phyloP scores from a whole-genome alignment of 2,113 vertebrate species.

The Phalacrocorax carbo region DNA sequence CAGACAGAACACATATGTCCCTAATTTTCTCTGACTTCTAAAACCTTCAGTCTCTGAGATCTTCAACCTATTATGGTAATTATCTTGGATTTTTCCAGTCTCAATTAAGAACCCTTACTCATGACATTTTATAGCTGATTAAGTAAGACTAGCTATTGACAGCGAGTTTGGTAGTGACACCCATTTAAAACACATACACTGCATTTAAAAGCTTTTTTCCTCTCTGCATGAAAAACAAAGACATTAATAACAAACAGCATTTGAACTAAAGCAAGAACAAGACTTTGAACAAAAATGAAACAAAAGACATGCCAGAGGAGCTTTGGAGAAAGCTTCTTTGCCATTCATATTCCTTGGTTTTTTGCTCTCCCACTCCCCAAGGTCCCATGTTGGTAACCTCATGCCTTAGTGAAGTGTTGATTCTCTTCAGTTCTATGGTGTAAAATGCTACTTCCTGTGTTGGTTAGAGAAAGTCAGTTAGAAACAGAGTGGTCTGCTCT shows the following conservation, averaged over 20 bases:
- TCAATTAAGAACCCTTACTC: background rate
- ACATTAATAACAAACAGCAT: background rate
- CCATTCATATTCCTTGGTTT: background rate
- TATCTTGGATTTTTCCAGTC: constrained; percentile 12
- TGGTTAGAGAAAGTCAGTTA: background rate
- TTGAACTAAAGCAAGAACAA: background rate
- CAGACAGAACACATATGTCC: background rate
- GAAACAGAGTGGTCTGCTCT: background rate
- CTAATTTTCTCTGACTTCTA: background rate
- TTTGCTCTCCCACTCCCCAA: background rate
- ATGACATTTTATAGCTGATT: background rate
- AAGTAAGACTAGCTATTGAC: constrained; percentile 15
- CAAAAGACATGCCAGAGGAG: background rate
- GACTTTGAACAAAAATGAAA: background rate
- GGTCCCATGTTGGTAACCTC: background rate
- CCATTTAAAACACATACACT: background rate
- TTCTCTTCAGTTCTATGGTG: background rate
- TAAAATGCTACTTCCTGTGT: background rate
- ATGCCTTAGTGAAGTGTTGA: background rate
- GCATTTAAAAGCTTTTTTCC: background rate
- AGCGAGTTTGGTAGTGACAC: background rate
- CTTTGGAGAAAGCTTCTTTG: background rate
- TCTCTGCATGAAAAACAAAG: background rate
- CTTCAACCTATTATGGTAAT: background rate
- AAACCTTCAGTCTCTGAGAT: background rate